Evolutionary conservation across 2,113 vertebrate species (phyloP).

Genomic region (Picathartes gymnocephalus): DNA sequence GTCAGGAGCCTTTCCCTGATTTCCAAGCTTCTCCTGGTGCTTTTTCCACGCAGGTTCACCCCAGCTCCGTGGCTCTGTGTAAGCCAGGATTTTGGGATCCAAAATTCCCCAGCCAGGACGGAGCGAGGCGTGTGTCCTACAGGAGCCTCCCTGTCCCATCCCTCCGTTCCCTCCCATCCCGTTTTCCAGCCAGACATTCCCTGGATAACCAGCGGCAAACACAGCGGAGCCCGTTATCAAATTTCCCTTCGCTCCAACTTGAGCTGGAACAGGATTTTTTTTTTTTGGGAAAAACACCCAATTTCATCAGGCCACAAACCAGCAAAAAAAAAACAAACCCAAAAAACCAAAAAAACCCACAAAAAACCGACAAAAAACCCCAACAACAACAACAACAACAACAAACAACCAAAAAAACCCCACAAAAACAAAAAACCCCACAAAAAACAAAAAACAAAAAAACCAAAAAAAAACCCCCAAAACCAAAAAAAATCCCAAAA

Average conservation of each 20-base stretch:
- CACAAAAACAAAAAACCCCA: too few relatives aligned
- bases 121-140: too few relatives aligned
- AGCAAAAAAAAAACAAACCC: background rate
- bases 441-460: too few relatives aligned
- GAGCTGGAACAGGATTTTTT: background rate
- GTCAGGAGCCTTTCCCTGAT: background rate
- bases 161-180: background rate
- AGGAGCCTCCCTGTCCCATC: too few relatives aligned
- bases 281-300: background rate
- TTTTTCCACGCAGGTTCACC: background rate
- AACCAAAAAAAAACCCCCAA: too few relatives aligned
- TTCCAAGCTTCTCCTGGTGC: background rate
- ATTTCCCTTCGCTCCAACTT: background rate
- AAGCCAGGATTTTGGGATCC: background rate
- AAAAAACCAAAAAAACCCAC: too few relatives aligned
- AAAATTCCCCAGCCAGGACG: background rate
- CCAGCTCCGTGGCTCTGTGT: fast-evolving
- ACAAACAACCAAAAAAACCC: too few relatives aligned
- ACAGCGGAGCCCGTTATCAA: background rate
- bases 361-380: too few relatives aligned
- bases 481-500: too few relatives aligned
- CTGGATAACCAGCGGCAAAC: background rate
- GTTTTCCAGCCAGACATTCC: background rate
- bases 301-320: background rate
- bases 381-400: too few relatives aligned